Evolutionary conservation across 1,140 invertebrate genomes (phyloP), one percentile per base, ranked within the genome.

Genomic region (Drosophila asahinai): DNA sequence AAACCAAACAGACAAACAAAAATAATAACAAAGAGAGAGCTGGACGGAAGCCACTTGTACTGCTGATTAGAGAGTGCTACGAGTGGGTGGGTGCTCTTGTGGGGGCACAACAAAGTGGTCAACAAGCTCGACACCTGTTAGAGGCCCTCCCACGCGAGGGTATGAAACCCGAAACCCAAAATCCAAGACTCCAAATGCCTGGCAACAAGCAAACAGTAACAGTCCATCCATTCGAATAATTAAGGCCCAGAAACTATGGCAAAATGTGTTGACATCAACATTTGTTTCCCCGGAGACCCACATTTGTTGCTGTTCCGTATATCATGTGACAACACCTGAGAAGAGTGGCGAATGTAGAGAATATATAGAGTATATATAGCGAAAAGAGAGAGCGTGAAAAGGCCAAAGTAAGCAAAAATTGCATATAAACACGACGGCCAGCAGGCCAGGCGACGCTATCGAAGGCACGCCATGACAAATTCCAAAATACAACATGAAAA

Each of bases 371-470:
- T 7, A 27, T 27, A 36, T 33, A 25, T 17, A 25, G n/a, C 0
- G 59, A 11, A 47, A 47, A 68, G 57, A 38, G 49, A 48, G 38
- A 58, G 75, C 52, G 45, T 38, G 47, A 36, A 79, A 79, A 70
- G 65, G 66, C 52, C 19, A 48, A 17, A 54, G 66, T 58, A 58
- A 72, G 59, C 52, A 63, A 42, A 79, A 78, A 67, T 52, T 75
- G 72, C 72, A 75, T 75, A 49, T 75, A 64, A 75, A 75, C 72
- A 75, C 72, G 67, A 33, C 45, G 63, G 11, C 5, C 62, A 70
- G 30, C 25, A 36, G 66, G 19, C 11, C 61, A 65, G 66, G 19
- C 61, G 57, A 63, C 57, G 68, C 22, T 63, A 74, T 75, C 72
- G 49, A 74, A 54, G 42, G 71, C 36, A 63, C 42, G 59, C 33